phyloP scores from a whole-genome alignment of 2,888 invertebrate species.

The Spicauda simplicius region DNA sequence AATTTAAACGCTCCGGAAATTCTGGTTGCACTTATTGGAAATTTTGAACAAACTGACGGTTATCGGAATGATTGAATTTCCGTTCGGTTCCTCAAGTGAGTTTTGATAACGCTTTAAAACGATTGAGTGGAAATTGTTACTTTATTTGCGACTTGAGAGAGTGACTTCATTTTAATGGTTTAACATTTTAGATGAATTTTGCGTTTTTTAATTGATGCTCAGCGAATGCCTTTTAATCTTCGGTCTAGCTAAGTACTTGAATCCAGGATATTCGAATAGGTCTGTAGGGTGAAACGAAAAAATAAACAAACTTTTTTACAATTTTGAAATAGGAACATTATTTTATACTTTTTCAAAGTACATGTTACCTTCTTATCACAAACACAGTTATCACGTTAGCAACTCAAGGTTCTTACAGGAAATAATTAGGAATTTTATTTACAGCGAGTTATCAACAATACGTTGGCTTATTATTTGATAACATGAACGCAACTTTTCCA shows the following conservation, averaged over 20 bases:
- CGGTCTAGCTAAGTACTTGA: background rate
- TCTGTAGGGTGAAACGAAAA: no score
- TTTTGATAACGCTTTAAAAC: conserved; percentile 13
- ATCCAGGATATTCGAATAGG: no score
- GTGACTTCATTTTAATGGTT: background rate
- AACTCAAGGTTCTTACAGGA: conserved; percentile 5
- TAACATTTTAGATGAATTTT: background rate
- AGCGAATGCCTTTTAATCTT: background rate
- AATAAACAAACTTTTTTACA: no score
- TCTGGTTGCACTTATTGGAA: conserved; percentile 63
- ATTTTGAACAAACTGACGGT: conserved; percentile 49
- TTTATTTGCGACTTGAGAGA: background rate
- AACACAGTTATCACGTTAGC: background rate
- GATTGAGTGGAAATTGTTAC: conserved; percentile 5
- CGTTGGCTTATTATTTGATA: conserved; percentile 32
- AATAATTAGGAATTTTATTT: conserved; percentile 20
- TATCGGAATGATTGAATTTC: conserved; percentile 41
- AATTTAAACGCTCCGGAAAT: conserved; percentile 79
- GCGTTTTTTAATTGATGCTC: background rate
- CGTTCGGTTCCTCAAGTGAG: conserved; percentile 23
- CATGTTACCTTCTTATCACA: background rate
- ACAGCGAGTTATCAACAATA: conserved; percentile 23
- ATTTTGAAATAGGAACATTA: background rate
- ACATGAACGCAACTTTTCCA: conserved; percentile 33
- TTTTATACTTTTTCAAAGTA: background rate